phyloP scores from a whole-genome alignment of 2,113 vertebrate species.

The Oncorhynchus clarkii region DNA sequence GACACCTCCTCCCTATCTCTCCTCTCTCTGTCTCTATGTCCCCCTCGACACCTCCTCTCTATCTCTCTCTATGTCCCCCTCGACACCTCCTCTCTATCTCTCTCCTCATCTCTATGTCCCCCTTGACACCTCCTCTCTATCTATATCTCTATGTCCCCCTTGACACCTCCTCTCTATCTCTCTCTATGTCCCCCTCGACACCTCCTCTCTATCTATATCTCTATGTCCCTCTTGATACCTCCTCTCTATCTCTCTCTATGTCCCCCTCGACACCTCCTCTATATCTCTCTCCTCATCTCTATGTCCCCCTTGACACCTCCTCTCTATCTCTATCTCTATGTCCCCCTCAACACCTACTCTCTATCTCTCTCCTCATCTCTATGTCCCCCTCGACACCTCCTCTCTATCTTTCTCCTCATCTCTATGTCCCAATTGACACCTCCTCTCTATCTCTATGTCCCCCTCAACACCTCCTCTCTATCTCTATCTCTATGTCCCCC shows the following conservation, averaged over 20 bases:
- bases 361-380: too few species aligned
- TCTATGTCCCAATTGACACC: constrained; percentile 1
- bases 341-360: not conserved
- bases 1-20: constrained; percentile 3
- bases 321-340: not conserved
- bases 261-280: constrained; percentile 8
- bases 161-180: not conserved
- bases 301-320: constrained; percentile 5
- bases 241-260: not conserved
- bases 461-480: too few species aligned
- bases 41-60: not conserved
- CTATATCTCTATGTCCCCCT: not conserved
- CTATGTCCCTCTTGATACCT: not conserved
- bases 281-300: not conserved
- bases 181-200: not conserved
- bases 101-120: constrained; percentile 4
- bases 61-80: not conserved
- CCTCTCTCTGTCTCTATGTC: constrained; percentile 1
- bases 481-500: too few species aligned
- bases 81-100: not conserved
- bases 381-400: not conserved
- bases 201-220: not conserved
- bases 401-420: too few species aligned
- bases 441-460: not conserved
- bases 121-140: not conserved